Base-by-base conservation (phyloP, 2,113 vertebrate genomes). In the Sinocyclocheilus rhinocerous region DNA sequence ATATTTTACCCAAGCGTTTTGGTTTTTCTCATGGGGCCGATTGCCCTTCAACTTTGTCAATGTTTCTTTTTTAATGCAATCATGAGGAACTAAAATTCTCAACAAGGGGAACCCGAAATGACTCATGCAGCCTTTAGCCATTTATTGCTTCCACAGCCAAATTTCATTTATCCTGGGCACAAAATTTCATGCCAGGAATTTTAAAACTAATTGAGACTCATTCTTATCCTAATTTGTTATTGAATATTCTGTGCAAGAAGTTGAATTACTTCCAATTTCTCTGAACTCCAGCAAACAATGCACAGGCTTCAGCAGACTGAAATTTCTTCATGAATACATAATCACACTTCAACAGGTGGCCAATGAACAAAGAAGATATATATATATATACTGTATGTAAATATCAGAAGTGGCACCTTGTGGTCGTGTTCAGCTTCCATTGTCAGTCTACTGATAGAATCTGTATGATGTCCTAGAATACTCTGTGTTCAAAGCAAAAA, bases 231-330 rank as follows among this genome's bases (percentile, higher is more conserved):
- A 59, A 61, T 63, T 61, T 80, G 55, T 15, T 24, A 63, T 59
- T 80, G 77, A 80, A 80, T 61, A 16, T 42, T 63, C 36, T 12
- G 57, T 63, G 22, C 13, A 80, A 79, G 6, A 39, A 59, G 33
- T 80, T 80, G 33, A 80, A 79, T 4, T 79, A 33, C 20, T 59
- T 59, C 20, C 29, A 78, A 5, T 78, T 76, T 57, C 18, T 36
- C 52, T 12, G 12, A 55, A 79, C 18, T 79, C 29, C 20, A 59
- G 18, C 18, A 79, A 59, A 39, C 26, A 36, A 70, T n/a, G 4
- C 50, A 50, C 7, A 77, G 16, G 76, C 76, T 77, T 77, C 4
- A 22, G 29, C 24, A 55, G 48, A 20, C 29, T 6, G 7, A 57
- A 16, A n/a, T n/a, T 20, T 39, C 52, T 13, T 36, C 15, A 36